These are phyloP conservation scores for Bombus confusus DNA, from an alignment of 1,140 invertebrate species.

Conservation along the genomic window DNA sequence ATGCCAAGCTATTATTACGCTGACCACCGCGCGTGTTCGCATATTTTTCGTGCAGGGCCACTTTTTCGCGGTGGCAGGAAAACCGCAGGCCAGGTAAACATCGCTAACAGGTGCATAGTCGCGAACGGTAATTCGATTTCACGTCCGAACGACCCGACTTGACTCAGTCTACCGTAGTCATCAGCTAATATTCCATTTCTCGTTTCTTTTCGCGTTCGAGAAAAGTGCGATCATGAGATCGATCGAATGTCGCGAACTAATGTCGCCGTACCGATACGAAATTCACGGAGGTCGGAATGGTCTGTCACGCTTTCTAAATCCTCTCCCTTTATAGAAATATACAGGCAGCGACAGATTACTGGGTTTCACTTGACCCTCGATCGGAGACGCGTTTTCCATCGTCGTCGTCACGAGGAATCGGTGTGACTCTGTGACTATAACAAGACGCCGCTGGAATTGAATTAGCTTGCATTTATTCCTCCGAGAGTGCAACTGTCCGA, in stretches of 20 bases:
- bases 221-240: not conserved
- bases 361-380: constrained; percentile 22
- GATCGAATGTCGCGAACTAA: constrained; percentile 10
- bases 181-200: not conserved
- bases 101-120: constrained; percentile 27
- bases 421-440: not conserved
- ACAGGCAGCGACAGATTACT: not conserved
- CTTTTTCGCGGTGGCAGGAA: constrained; percentile 17
- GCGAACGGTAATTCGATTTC: constrained; percentile 29
- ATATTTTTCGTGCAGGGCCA: constrained; percentile 36
- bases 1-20: constrained; percentile 75
- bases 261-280: not conserved
- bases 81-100: constrained; percentile 41
- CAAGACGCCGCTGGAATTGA: not conserved
- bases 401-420: not conserved
- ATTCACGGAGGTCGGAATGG: not conserved
- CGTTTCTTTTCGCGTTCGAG: not conserved
- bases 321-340: constrained; percentile 24
- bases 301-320: constrained; percentile 23
- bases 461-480: not conserved
- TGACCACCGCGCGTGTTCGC: constrained; percentile 45
- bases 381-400: not conserved
- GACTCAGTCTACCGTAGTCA: not conserved
- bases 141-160: not conserved
- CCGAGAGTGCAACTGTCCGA: not conserved